Evolutionary conservation across 2,113 vertebrate species (phyloP).

Genomic region (Crotophaga sulcirostris): DNA sequence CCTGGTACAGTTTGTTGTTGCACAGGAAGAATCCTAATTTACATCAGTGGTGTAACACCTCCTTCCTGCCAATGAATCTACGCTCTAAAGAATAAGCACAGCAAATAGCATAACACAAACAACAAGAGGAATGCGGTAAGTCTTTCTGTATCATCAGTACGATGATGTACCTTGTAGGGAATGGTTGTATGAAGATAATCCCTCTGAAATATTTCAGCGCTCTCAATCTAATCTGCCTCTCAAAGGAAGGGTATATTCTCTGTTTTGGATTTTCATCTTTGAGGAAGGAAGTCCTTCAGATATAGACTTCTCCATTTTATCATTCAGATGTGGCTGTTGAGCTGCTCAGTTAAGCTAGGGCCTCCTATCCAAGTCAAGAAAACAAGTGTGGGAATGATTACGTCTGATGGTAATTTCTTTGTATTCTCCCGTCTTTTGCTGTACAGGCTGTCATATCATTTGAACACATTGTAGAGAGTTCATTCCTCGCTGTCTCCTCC

Average conservation of each 20-base stretch:
- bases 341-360: not conserved
- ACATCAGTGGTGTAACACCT: not conserved
- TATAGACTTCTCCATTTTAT: not conserved
- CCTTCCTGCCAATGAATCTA: not conserved
- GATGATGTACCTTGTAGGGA: not conserved
- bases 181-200: not conserved
- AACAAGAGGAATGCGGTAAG: not conserved
- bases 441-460: not conserved
- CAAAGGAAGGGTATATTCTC: not conserved
- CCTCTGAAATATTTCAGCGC: not conserved
- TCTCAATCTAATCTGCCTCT: not conserved
- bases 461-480: not conserved
- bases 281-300: not conserved
- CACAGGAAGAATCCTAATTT: not conserved
- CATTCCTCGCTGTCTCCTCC: not conserved
- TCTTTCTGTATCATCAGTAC: not conserved
- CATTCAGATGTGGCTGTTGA: not conserved
- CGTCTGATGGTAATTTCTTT: not conserved
- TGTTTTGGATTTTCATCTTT: not conserved
- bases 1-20: conserved; percentile 10
- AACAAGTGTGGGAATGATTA: not conserved
- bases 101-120: not conserved
- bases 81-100: not conserved
- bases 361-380: not conserved
- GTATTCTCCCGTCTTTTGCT: not conserved